Evolutionary conservation across 2,888 invertebrate species (phyloP), one percentile per base, ranked within the genome.

Genomic region (Thymelicus sylvestris): DNA sequence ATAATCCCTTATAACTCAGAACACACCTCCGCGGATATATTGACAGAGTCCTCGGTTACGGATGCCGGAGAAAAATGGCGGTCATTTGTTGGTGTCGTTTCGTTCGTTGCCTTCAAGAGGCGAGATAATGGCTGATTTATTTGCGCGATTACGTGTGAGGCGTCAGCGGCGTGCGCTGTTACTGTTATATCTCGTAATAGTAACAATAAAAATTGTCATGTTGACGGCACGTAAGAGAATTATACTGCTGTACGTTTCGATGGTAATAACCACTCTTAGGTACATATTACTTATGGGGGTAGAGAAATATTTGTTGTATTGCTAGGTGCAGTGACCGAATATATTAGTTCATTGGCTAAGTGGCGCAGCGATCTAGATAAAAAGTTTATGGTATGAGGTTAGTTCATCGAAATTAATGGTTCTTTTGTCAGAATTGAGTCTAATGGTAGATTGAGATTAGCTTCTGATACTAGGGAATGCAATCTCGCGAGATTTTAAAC

Each of bases 71-170:
- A 93, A 90, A 92, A 93, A 93, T 93, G 87, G 87, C 87, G 84
- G 88, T 90, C 91, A 93, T 93, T 93, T 93, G 93, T 93, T 88
- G 89, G 81, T 85, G 92, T 92, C 92, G 86, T 90, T 91, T 90
- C 90, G 92, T 92, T 90, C 91, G 91, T 88, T 90, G 90, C 90
- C 85, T 88, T 90, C 88, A 90, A 91, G 90, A 89, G 90, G 85
- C 89, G 88, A 92, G 92, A 93, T 93, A 93, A 93, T 92, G 86
- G 88, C 82, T 92, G 93, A 93, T 92, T 91, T 92, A 93, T 93
- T 83, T 81, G 80, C 77, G 79, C 88, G 91, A 91, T 91, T 90
- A 90, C 85, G 83, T 80, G 85, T 85, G 86, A 86, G 86, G 87
- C 83, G 84, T 80, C 68, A 52, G 62, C 55, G 31, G 15, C 68